Evolutionary conservation across 2,113 vertebrate genomes (phyloP).

Genomic region (Heliornis fulica): DNA sequence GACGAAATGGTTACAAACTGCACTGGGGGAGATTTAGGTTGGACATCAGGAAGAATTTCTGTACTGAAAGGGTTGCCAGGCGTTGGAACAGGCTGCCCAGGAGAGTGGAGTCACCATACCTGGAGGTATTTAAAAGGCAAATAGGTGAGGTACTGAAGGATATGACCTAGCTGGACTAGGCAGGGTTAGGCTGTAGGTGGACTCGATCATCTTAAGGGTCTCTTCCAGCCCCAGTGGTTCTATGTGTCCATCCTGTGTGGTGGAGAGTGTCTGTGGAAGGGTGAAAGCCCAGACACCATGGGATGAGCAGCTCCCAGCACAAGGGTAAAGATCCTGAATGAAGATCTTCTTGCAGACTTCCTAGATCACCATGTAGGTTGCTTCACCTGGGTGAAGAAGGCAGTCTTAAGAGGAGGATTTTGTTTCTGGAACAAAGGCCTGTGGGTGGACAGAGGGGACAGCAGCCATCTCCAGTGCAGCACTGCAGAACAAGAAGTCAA

Average conservation of each 20-base stretch:
- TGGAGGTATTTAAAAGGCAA: too few species aligned
- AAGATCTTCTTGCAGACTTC: neutral
- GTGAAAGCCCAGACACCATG: fast-evolving
- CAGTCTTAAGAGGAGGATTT: neutral
- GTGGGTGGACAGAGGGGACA: neutral
- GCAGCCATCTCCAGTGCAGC: fast-evolving
- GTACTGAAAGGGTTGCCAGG: too few species aligned
- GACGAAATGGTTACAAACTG: too few species aligned
- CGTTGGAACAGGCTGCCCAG: too few species aligned
- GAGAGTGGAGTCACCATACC: too few species aligned
- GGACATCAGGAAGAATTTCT: too few species aligned
- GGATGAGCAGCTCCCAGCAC: neutral
- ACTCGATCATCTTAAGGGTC: too few species aligned
- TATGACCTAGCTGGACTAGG: too few species aligned
- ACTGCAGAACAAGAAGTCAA: neutral
- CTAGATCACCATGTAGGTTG: neutral
- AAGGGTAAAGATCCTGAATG: neutral
- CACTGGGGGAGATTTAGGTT: too few species aligned
- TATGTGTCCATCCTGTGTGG: neutral
- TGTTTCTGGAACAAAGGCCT: neutral
- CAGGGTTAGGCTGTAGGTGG: too few species aligned
- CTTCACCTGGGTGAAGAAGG: neutral
- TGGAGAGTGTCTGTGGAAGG: neutral
- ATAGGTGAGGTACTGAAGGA: too few species aligned
- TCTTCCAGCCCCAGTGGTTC: too few species aligned